A percentile compares a stretch with the other conserved stretches of the same genome.
Evolutionary conservation across 2,113 vertebrate genomes (phyloP).

Genomic region (Plecotus auritus): DNA sequence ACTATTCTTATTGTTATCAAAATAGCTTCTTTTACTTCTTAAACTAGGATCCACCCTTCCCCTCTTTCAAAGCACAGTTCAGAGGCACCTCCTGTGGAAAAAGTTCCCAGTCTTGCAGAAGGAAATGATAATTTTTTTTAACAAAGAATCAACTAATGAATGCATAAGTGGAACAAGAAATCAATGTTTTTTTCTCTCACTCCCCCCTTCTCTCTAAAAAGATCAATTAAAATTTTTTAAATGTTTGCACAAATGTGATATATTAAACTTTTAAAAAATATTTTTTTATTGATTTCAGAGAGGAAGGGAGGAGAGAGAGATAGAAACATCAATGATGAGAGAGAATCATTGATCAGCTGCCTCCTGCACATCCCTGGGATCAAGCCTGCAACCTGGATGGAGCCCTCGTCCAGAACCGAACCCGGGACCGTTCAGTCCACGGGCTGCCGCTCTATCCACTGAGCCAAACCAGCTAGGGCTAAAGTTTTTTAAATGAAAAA

Average conservation of each 20-base stretch:
- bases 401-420: too few species aligned
- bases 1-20: constrained; percentile 42
- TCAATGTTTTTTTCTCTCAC: not conserved
- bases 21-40: constrained; percentile 57
- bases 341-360: too few species aligned
- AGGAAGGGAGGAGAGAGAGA: too few species aligned
- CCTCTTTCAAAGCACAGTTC: constrained; percentile 61
- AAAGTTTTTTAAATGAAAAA: not conserved
- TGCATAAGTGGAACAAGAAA: not conserved
- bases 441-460: too few species aligned
- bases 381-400: too few species aligned
- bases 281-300: not conserved
- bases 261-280: not conserved
- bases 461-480: too few species aligned
- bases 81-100: constrained; percentile 58
- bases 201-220: not conserved
- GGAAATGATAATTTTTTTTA: constrained; percentile 57
- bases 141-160: not conserved
- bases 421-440: too few species aligned
- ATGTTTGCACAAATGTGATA: constrained; percentile 13
- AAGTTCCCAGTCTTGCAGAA: constrained; percentile 46
- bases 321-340: too few species aligned
- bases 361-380: too few species aligned
- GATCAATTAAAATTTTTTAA: not conserved
- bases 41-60: constrained; percentile 61